A percentile compares a stretch with the other conserved stretches of the same genome.
phyloP scores from a whole-genome alignment of 2,797 vertebrate genomes.

The Pseudochirops cupreus region DNA sequence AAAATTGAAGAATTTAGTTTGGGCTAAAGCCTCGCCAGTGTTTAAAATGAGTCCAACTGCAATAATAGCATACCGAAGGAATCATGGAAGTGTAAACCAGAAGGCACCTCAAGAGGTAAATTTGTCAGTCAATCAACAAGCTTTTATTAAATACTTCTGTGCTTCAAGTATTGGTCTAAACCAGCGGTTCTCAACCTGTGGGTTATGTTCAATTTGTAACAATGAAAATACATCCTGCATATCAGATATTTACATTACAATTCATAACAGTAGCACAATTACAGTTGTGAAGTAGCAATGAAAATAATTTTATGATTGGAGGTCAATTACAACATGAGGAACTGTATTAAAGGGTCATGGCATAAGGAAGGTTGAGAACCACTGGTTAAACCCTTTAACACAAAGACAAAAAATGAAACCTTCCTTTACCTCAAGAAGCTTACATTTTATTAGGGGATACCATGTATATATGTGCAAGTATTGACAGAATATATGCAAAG shows the following conservation, averaged over 20 bases:
- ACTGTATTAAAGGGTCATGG: no score
- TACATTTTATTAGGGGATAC: neutral
- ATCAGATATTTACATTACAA: no score
- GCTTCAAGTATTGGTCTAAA: neutral
- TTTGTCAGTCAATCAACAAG: neutral
- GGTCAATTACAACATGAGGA: no score
- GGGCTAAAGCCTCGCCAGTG: conserved; percentile 50
- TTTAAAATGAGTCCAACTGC: neutral
- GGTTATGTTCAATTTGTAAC: no score
- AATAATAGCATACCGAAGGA: neutral
- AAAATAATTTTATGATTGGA: no score
- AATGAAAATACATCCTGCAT: no score
- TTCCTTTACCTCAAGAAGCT: neutral
- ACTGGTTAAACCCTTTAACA: neutral
- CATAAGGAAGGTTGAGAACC: no score
- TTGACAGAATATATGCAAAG: neutral
- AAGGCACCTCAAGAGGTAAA: neutral
- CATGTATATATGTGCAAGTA: neutral
- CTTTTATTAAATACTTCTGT: neutral
- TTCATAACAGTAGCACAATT: no score
- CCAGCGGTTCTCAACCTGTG: no score
- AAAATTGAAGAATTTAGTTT: conserved; percentile 52
- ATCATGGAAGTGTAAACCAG: neutral
- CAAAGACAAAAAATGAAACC: neutral
- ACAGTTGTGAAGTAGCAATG: no score